Conservation (phyloP, 2,888 invertebrate genomes). For the Drosophila neonasuta region DNA sequence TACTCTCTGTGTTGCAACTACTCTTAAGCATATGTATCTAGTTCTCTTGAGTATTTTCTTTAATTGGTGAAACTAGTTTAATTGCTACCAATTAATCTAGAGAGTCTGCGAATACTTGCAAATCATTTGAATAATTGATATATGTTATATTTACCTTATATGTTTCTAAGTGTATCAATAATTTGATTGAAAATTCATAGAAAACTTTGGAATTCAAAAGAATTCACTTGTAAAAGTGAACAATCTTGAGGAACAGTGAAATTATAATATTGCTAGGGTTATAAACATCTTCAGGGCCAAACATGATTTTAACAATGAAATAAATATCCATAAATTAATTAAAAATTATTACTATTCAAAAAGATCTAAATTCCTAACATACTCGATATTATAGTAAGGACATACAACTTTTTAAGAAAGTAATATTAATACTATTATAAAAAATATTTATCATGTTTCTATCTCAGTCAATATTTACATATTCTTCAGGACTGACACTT, state of each 20-base stretch:
- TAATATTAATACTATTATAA: too few species aligned
- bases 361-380: too few species aligned
- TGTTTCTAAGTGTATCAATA: not conserved
- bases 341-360: too few species aligned
- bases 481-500: too few species aligned
- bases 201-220: not conserved
- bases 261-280: too few species aligned
- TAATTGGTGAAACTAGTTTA: slow-evolving; percentile 3
- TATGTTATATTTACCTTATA: slow-evolving; percentile 14
- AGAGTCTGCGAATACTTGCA: slow-evolving; percentile 8
- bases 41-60: not conserved
- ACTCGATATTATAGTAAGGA: too few species aligned
- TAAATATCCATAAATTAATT: too few species aligned
- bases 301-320: too few species aligned
- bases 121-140: slow-evolving; percentile 8
- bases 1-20: slow-evolving; percentile 12
- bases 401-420: too few species aligned
- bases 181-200: slow-evolving; percentile 14
- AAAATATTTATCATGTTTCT: too few species aligned
- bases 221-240: not conserved
- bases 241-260: not conserved
- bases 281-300: too few species aligned
- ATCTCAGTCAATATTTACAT: too few species aligned
- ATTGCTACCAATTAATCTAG: slow-evolving; percentile 6
- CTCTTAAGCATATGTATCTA: slow-evolving; percentile 2